Percentiles rank a stretch among this genome's conserved stretches.
Conservation (phyloP, 2,888 invertebrate genomes). For the Eupithecia abbreviata region DNA sequence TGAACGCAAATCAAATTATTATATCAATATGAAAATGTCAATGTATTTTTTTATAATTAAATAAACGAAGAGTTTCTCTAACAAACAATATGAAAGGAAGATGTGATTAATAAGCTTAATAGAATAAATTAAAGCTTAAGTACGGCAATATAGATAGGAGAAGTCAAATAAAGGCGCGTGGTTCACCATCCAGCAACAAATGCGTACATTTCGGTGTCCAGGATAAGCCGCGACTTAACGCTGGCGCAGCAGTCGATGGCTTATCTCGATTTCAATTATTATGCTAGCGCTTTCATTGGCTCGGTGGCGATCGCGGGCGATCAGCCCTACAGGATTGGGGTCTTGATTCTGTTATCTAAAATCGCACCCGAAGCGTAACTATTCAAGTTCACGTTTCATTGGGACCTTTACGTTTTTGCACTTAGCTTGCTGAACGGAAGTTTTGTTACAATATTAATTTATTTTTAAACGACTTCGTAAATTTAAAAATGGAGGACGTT, state of each 20-base stretch:
- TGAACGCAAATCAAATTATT: neutral
- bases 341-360: conserved; percentile 72
- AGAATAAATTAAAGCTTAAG: conserved; percentile 58
- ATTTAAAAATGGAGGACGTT: no score
- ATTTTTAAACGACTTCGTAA: no score
- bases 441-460: neutral
- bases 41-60: neutral
- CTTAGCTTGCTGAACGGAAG: conserved; percentile 11
- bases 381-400: conserved; percentile 66
- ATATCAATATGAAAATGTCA: neutral
- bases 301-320: conserved; percentile 63
- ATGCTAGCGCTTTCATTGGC: conserved; percentile 79
- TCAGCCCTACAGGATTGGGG: conserved; percentile 66
- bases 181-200: conserved; percentile 69
- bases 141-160: conserved; percentile 69
- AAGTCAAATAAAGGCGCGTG: conserved; percentile 70
- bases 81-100: conserved; percentile 7
- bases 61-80: neutral
- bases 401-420: conserved; percentile 49
- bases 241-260: conserved; percentile 76
- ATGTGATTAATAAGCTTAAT: conserved; percentile 16
- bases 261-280: conserved; percentile 83
- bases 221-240: conserved; percentile 79
- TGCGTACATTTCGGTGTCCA: conserved; percentile 70
- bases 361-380: conserved; percentile 75